A percentile compares a stretch with the other conserved stretches of the same genome.
These are phyloP conservation scores for Nemotelus nigrinus DNA, from an alignment of 2,888 invertebrate genomes.

Conservation along the genomic window DNA sequence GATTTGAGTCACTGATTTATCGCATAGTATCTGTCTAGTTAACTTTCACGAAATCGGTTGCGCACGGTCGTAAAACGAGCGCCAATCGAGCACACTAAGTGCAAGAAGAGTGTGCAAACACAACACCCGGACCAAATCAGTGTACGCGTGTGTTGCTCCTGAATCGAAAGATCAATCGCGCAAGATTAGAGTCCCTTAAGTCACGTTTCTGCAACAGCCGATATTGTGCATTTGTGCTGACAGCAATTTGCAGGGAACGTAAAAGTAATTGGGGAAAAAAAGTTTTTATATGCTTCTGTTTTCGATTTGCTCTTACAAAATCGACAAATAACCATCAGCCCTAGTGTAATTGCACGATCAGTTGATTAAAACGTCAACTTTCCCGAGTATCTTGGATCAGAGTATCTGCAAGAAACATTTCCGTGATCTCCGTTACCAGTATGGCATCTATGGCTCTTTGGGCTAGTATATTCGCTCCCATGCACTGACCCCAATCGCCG, in stretches of 20 bases:
- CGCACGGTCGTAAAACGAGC: background rate
- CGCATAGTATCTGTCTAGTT: slow-evolving; percentile 2
- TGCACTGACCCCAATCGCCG: background rate
- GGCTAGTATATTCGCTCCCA: background rate
- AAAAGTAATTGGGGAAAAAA: too few relatives aligned
- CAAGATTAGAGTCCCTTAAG: background rate
- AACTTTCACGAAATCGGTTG: slow-evolving; percentile 3
- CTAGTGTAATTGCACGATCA: too few relatives aligned
- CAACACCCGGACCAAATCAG: slow-evolving; percentile 12
- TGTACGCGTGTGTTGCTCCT: background rate
- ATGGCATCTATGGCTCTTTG: too few relatives aligned
- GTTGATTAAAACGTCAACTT: too few relatives aligned
- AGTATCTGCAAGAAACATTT: too few relatives aligned
- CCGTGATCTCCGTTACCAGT: too few relatives aligned
- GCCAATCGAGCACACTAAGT: background rate
- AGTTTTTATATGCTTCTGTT: too few relatives aligned
- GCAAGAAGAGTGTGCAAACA: background rate
- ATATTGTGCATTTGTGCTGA: too few relatives aligned
- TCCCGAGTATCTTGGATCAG: too few relatives aligned
- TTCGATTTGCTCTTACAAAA: too few relatives aligned
- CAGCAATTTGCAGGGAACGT: too few relatives aligned
- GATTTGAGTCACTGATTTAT: slow-evolving; percentile 19
- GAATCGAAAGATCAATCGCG: background rate
- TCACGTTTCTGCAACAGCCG: background rate
- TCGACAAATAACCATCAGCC: too few relatives aligned